Base-by-base conservation (phyloP, 1,140 invertebrate species). In the Thalassaphorura encarpata region DNA sequence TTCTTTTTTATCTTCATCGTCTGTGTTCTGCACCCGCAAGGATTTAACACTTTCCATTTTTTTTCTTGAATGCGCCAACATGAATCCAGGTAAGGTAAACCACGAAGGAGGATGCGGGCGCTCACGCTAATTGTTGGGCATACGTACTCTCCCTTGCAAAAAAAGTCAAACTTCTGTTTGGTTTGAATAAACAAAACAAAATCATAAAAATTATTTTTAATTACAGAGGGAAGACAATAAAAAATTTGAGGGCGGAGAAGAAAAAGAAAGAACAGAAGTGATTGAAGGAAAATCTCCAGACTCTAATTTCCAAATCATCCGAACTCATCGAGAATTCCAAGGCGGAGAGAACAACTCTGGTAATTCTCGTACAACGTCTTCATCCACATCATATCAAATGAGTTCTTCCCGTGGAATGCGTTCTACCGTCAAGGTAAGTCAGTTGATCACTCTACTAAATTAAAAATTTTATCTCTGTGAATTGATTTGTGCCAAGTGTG, bases 211-310 rank as follows among this genome's bases (percentile, higher is more conserved):
- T 51, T 49, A 8, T 42, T 24, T 31, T 49, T 41, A 24, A 24
- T 52, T 40, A 27, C 36, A 65, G 63, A 54, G 49, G 41, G 63
- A 65, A 41, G 63, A 65, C 26, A 53, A 46, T 21, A 62, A 62
- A 26, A 50, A 58, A 19, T 60, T 54, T 18, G 60, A 62, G 8
- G 31, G 49, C n/a, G 54, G 57, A n/a, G 23, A 53, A 27, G 60
- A 65, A 31, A 57, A 60, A 40, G 50, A 53, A 53, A 48, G 63
- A 16, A 62, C 60, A 16, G 63, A 65, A 53, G 52, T 65, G 11
- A 65, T 65, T 29, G 39, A 65, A 46, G 63, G 63, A 31, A 59
- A 41, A 18, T 52, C 63, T 52, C 63, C 63, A 42, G 63, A 65
- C 46, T 56, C 60, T 0, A 15, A 27, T 15, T 65, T 65, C 36